Conservation (phyloP, 2,888 invertebrate species). For the Dasysyrphus tricinctus region DNA sequence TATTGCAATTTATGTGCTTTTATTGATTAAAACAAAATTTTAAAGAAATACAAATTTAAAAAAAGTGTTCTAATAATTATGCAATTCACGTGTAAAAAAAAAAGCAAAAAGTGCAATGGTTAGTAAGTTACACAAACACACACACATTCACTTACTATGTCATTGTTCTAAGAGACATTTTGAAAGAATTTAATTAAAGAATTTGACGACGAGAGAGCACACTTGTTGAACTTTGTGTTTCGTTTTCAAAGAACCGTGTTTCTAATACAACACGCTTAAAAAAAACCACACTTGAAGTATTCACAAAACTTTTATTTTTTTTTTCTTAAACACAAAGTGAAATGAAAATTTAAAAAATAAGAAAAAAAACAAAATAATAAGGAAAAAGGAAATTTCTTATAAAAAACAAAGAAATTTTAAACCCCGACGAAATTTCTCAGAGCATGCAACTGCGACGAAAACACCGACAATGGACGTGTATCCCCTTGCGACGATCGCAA, state of each 20-base stretch:
- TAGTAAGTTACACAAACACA: constrained; percentile 37
- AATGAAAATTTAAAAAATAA: not conserved
- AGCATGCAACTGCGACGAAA: constrained; percentile 27
- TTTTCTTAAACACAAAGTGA: constrained; percentile 15
- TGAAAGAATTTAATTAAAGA: constrained; percentile 23
- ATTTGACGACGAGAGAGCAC: not conserved
- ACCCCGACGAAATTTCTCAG: constrained; percentile 29
- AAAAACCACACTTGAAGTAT: constrained; percentile 36
- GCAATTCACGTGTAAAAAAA: constrained; percentile 58
- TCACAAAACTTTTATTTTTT: not conserved
- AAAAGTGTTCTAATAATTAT: constrained; percentile 53
- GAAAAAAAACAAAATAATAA: constrained; percentile 5
- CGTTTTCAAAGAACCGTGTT: constrained; percentile 12
- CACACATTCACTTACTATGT: constrained; percentile 62
- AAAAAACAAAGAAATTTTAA: constrained; percentile 45
- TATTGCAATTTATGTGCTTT: constrained; percentile 38
- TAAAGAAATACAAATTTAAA: not conserved
- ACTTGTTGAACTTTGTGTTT: constrained; percentile 41
- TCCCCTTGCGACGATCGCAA: constrained; percentile 69
- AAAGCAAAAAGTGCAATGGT: constrained; percentile 41
- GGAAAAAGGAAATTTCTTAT: constrained; percentile 21
- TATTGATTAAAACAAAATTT: not conserved
- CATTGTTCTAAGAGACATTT: constrained; percentile 52
- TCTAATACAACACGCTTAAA: constrained; percentile 31
- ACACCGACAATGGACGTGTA: constrained; percentile 44